Evolutionary conservation across 2,888 invertebrate genomes (phyloP), one percentile per base, ranked within the genome.

Genomic region (Andrena bicolor): DNA sequence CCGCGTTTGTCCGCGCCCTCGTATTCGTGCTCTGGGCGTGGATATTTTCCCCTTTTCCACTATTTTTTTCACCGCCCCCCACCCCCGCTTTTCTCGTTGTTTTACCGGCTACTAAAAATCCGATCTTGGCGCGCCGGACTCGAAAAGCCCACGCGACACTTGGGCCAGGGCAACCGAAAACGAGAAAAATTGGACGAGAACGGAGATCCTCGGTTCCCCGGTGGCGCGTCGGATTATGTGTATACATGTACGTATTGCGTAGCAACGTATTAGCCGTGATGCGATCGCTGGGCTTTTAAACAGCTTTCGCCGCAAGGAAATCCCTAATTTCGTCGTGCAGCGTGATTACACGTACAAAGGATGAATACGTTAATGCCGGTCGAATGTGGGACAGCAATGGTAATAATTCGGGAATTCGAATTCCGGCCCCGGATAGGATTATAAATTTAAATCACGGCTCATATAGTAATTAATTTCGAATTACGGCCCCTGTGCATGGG

Each of bases 381-480:
- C 77, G 85, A 82, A 87, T 82, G 68, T 78, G 65, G 71, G 79
- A 72, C 78, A 70, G 74, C 72, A 73, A 76, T 68, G 75, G 79
- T 83, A 84, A 83, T 84, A 84, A 83, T 68, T 83, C 79, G 79
- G 83, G 79, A 78, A 84, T 86, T 86, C 87, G 80, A 82, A 85
- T 80, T 68, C 74, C 83, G 73, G 35, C 63, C 78, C 23, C 73
- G 80, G 80, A 82, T 80, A 80, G 82, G 80, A 87, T 87, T 87
- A 86, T 82, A 78, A 87, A 87, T 87, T 86, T 86, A 86, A 86
- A 86, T 86, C 82, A 85, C 85, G 87, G 82, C 79, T 86, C 82
- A 87, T 85, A 85, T 76, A 85, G 88, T 85, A 86, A 86, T 86
- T 87, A 86, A 86, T 87, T 86, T 82, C 80, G 76, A 78, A 86